These are phyloP conservation scores for Drosophila miranda DNA, from an alignment of 1,140 invertebrate genomes.

Conservation along the genomic window DNA sequence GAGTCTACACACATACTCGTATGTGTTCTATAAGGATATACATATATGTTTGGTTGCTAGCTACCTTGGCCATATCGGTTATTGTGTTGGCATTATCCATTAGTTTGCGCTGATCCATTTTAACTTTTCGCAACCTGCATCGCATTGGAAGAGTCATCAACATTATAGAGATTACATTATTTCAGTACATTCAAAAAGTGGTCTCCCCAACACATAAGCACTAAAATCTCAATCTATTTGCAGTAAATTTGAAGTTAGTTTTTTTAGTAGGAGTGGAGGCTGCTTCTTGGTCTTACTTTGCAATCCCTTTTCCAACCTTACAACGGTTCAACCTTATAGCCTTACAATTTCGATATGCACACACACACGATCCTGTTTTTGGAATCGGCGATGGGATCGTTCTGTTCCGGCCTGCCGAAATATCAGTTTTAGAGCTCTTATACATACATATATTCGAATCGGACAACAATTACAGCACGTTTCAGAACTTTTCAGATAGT, in stretches of 20 bases:
- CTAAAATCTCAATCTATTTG: slow-evolving; percentile 17
- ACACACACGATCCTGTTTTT: background rate
- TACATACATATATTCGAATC: background rate
- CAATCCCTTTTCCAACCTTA: too few species aligned
- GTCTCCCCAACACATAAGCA: slow-evolving; percentile 19
- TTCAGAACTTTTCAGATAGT: background rate
- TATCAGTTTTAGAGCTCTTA: too few species aligned
- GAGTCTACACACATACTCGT: background rate
- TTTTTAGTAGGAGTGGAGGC: background rate
- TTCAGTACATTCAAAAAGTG: slow-evolving; percentile 12
- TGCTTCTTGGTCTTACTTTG: too few species aligned
- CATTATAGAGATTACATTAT: slow-evolving; percentile 52
- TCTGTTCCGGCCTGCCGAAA: too few species aligned
- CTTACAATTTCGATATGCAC: background rate
- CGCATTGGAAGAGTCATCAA: slow-evolving; percentile 65
- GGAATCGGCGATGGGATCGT: too few species aligned
- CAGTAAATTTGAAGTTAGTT: background rate
- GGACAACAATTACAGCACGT: slow-evolving; percentile 2
- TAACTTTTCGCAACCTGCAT: slow-evolving; percentile 96
- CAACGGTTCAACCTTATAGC: too few species aligned
- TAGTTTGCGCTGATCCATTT: slow-evolving; percentile 99
- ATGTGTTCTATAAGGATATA: background rate
- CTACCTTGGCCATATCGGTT: slow-evolving; percentile 99
- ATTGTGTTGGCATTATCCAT: slow-evolving; percentile 99
- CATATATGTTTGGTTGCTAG: slow-evolving; percentile 43